Evolutionary conservation across 2,113 vertebrate genomes (phyloP).

Genomic region (Aptenodytes forsteri): DNA sequence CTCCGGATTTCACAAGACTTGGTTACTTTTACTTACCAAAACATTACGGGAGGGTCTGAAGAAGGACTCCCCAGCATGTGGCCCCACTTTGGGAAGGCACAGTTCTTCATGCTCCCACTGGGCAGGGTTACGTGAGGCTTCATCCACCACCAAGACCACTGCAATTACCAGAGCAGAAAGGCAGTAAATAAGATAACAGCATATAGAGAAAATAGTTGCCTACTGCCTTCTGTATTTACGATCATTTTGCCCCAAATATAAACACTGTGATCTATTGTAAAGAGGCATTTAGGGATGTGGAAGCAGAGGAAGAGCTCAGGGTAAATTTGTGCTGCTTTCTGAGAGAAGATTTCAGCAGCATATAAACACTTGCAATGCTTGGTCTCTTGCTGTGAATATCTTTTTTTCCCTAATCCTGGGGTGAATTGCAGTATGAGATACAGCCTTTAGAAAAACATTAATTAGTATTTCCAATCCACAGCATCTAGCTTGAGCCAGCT

Average conservation of each 20-base stretch:
- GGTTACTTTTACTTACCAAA: not conserved
- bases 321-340: not conserved
- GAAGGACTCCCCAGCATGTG: not conserved
- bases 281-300: not conserved
- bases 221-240: not conserved
- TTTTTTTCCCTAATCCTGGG: not conserved
- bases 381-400: not conserved
- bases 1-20: not conserved
- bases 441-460: slow-evolving; percentile 42
- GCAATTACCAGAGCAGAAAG: not conserved
- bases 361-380: not conserved
- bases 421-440: not conserved
- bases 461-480: slow-evolving; percentile 18
- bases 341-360: not conserved
- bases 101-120: not conserved
- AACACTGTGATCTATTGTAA: not conserved
- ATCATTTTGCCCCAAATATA: not conserved
- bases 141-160: not conserved
- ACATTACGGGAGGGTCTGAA: not conserved
- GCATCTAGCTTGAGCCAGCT: not conserved
- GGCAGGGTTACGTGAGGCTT: not conserved
- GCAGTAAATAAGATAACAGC: not conserved
- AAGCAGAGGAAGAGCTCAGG: not conserved
- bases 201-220: not conserved
- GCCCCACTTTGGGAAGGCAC: not conserved